A percentile compares a stretch with the other conserved stretches of the same genome.
Conservation (phyloP, 2,888 invertebrate species). For the Arge pagana region DNA sequence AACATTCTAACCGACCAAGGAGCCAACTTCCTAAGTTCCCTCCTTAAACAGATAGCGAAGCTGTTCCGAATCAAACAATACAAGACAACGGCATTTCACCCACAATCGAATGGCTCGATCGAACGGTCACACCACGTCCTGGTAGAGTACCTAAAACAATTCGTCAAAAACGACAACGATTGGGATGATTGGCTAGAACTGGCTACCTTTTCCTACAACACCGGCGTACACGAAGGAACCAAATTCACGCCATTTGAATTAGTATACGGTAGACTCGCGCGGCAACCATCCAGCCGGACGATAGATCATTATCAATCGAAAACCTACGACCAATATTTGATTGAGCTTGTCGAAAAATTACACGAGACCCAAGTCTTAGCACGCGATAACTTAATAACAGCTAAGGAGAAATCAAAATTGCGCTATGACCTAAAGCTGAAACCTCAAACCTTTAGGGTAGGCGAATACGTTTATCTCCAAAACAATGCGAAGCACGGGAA, state of each 20-base stretch:
- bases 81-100: conserved; percentile 14
- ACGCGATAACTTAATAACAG: no score
- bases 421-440: no score
- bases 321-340: no score
- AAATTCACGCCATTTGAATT: conserved; percentile 25
- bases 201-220: conserved; percentile 26
- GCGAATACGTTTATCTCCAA: no score
- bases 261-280: conserved; percentile 22
- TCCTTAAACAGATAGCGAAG: conserved; percentile 20
- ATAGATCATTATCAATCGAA: no score
- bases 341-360: no score
- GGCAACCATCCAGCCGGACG: background rate
- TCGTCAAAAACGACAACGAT: conserved; percentile 2
- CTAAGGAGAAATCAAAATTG: no score
- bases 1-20: conserved; percentile 27
- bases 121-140: conserved; percentile 5
- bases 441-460: no score
- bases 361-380: no score
- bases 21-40: conserved; percentile 13
- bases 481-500: no score
- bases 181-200: conserved; percentile 26
- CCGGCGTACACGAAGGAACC: conserved; percentile 24
- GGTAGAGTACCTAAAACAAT: background rate
- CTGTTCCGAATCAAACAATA: conserved; percentile 20
- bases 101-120: conserved; percentile 24